Evolutionary conservation across 2,888 invertebrate species (phyloP).

Genomic region (Drosophila limbata): DNA sequence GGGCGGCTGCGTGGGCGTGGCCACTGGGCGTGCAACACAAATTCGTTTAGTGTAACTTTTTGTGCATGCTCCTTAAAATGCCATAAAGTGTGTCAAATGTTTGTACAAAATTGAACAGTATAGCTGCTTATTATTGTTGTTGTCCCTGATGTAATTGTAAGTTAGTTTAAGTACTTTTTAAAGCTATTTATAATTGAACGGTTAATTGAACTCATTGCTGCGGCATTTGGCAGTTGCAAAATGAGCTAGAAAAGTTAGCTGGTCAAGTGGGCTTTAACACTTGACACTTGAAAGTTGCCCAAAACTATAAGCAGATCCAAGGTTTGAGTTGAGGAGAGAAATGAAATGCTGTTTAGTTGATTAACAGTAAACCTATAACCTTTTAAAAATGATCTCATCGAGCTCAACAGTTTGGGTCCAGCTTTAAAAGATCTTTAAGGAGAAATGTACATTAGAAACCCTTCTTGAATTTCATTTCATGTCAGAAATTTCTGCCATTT

Average conservation of each 20-base stretch:
- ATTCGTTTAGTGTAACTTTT: constrained; percentile 69
- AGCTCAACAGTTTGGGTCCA: neutral
- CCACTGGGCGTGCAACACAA: constrained; percentile 56
- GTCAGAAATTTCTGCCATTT: no score
- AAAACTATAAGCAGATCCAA: neutral
- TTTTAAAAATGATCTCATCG: neutral
- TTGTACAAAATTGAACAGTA: constrained; percentile 61
- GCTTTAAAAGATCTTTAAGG: neutral
- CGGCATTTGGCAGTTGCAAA: constrained; percentile 1
- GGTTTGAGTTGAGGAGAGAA: neutral
- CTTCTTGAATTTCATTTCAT: no score
- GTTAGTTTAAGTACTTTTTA: constrained; percentile 33
- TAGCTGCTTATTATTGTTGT: constrained; percentile 23
- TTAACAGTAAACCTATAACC: neutral
- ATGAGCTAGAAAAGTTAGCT: constrained; percentile 14
- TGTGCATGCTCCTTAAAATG: constrained; percentile 69
- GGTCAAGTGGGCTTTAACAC: neutral
- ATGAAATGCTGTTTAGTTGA: neutral
- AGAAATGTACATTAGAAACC: neutral
- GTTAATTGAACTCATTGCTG: constrained; percentile 65
- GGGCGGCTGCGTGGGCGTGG: neutral
- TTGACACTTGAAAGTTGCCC: constrained; percentile 2
- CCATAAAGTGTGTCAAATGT: constrained; percentile 69
- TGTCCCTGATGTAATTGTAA: no score
- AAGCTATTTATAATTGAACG: constrained; percentile 66